phyloP scores from a whole-genome alignment of 2,888 invertebrate species.

The Hydriomena furcata region DNA sequence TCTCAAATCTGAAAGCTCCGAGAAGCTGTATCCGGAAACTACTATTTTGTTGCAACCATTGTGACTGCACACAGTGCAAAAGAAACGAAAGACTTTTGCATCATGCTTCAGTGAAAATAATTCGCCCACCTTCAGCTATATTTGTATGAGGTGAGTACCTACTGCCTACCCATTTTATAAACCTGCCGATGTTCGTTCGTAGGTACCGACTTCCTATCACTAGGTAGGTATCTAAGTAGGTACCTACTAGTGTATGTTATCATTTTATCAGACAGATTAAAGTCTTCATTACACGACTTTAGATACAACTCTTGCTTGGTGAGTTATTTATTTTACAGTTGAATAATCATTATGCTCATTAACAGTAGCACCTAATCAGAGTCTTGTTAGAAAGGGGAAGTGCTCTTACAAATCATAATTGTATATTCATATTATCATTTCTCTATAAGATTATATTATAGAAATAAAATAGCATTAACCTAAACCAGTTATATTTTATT shows the following conservation, averaged over 20 bases:
- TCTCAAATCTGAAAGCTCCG: conserved; percentile 15
- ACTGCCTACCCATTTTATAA: background rate
- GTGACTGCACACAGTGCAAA: background rate
- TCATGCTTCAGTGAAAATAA: conserved; percentile 7
- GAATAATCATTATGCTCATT: too few relatives aligned
- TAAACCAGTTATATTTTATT: too few relatives aligned
- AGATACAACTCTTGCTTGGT: background rate
- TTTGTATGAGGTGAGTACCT: conserved; percentile 12
- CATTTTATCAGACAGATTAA: background rate
- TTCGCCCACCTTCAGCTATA: background rate
- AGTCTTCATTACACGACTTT: background rate
- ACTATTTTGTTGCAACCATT: background rate
- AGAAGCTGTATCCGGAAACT: conserved; percentile 8
- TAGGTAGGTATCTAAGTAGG: too few relatives aligned
- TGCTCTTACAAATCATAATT: too few relatives aligned
- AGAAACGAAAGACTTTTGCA: background rate
- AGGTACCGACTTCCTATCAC: background rate
- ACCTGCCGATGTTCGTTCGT: too few relatives aligned
- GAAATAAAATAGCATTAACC: too few relatives aligned
- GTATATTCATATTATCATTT: too few relatives aligned
- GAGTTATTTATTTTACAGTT: background rate
- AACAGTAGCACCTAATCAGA: background rate
- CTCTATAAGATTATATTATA: too few relatives aligned
- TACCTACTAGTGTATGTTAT: background rate
- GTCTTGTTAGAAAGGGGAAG: conserved; percentile 9